Evolutionary conservation across 64 coral and sea anemone species (phyloP).

Genomic region (Platygyra sinensis): DNA sequence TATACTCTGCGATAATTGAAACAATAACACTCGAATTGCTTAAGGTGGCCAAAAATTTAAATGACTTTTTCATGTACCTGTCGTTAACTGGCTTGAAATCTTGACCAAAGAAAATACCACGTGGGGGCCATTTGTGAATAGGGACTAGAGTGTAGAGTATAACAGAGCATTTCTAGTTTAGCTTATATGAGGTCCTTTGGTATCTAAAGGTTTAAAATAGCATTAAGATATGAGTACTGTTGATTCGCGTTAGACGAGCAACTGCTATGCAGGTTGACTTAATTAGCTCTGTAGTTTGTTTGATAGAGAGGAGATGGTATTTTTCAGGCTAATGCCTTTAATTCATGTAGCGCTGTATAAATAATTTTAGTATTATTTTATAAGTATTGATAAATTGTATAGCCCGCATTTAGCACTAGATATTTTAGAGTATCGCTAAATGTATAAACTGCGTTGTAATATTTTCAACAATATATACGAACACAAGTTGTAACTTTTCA

Average conservation of each 20-base stretch:
- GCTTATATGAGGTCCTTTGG: constrained; percentile 18
- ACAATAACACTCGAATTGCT: too few species aligned
- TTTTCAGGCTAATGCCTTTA: neutral
- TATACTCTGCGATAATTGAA: too few species aligned
- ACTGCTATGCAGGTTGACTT: neutral
- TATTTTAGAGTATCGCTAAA: too few species aligned
- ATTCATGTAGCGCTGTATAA: neutral
- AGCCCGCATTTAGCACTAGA: too few species aligned
- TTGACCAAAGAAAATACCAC: neutral
- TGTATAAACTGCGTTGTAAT: too few species aligned
- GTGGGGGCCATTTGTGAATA: neutral
- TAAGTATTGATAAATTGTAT: too few species aligned
- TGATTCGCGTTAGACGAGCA: neutral
- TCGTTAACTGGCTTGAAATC: too few species aligned
- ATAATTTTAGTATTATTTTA: neutral
- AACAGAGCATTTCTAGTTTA: neutral
- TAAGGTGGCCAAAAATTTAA: too few species aligned
- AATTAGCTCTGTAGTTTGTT: neutral
- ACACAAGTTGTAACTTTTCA: neutral
- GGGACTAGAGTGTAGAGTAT: too few species aligned
- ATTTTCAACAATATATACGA: neutral
- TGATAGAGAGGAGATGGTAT: neutral
- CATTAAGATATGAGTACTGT: neutral
- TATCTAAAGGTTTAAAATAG: neutral
- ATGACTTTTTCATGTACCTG: too few species aligned